These are phyloP conservation scores for Lithosia quadra DNA, from an alignment of 2,888 invertebrate genomes.

Conservation along the genomic window DNA sequence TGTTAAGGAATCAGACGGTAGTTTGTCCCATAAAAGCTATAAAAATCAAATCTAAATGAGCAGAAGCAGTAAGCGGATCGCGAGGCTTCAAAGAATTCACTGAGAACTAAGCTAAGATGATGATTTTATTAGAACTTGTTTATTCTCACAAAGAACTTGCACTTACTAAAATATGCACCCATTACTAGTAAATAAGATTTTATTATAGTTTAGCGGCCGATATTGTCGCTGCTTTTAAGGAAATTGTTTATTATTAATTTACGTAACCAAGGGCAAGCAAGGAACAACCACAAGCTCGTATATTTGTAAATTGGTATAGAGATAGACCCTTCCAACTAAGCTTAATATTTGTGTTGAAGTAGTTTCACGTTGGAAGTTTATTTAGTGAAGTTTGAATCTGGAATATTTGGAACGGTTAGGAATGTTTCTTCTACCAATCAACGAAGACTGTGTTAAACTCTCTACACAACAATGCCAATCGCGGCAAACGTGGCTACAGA, in stretches of 20 bases:
- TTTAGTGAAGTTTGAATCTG: background rate
- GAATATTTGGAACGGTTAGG: background rate
- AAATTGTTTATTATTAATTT: constrained; percentile 1
- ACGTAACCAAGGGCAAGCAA: background rate
- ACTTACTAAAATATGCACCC: background rate
- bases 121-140: background rate
- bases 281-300: background rate
- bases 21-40: too few relatives aligned
- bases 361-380: background rate
- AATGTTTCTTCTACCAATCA: background rate
- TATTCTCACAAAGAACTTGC: background rate
- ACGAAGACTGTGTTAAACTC: background rate
- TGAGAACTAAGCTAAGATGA: background rate
- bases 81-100: too few relatives aligned
- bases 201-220: background rate
- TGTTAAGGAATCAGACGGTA: too few relatives aligned
- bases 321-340: background rate
- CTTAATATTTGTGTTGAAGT: background rate
- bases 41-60: too few relatives aligned
- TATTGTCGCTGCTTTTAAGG: background rate
- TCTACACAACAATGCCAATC: too few relatives aligned
- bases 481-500: too few relatives aligned
- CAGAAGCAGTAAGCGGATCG: too few relatives aligned
- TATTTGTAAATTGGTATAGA: background rate
- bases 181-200: background rate